Evolutionary conservation across 2,113 vertebrate genomes (phyloP).

Genomic region (Ceyx melanurus): DNA sequence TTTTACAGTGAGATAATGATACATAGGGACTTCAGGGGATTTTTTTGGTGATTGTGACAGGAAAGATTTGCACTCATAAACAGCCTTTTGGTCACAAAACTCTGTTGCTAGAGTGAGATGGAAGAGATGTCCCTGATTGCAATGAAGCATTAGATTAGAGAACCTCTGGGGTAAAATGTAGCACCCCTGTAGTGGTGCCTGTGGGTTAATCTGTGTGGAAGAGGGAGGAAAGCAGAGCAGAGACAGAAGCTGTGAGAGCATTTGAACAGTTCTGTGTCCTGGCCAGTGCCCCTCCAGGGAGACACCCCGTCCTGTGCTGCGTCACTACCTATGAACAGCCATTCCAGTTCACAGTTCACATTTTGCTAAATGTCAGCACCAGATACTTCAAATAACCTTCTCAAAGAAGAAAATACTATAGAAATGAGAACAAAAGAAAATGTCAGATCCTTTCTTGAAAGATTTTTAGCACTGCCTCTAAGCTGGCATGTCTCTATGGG

Average conservation of each 20-base stretch:
- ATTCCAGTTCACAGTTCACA: slow-evolving; percentile 15
- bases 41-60: background rate
- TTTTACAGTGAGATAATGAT: background rate
- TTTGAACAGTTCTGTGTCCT: background rate
- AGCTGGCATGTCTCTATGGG: slow-evolving; percentile 59
- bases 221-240: background rate
- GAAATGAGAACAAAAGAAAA: slow-evolving; percentile 61
- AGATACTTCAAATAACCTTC: slow-evolving; percentile 55
- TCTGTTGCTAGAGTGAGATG: background rate
- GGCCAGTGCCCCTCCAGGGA: background rate
- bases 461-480: background rate
- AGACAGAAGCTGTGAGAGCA: background rate
- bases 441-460: slow-evolving; percentile 28
- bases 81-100: background rate
- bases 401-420: background rate
- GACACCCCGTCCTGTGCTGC: background rate
- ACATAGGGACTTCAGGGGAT: background rate
- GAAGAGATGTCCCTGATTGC: background rate
- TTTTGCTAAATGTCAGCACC: slow-evolving; percentile 54
- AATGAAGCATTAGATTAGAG: background rate
- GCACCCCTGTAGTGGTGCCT: background rate
- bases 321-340: slow-evolving; percentile 53
- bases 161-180: background rate
- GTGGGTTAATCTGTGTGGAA: background rate
- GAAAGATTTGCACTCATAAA: background rate